Evolutionary conservation across 2,113 vertebrate species (phyloP), one percentile per base, ranked within the genome.

Genomic region (Seriola rivoliana): DNA sequence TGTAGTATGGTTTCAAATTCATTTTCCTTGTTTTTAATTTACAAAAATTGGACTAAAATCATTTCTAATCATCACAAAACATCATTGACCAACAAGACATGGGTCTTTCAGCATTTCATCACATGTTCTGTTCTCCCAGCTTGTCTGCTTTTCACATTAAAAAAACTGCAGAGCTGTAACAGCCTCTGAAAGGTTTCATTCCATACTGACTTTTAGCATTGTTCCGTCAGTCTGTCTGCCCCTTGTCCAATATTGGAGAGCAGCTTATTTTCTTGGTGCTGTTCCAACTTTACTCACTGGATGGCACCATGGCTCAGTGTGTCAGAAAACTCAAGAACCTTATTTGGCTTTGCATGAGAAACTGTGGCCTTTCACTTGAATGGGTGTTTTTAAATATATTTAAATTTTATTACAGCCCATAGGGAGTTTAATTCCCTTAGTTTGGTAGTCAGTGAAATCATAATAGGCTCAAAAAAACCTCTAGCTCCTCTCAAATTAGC

Each of bases 11-110:
- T 89, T 89, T 89, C 60, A 71, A 80, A 78, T 78, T 80, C 0
- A 32, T 91, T 82, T 88, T 36, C 9, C 16, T 57, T 82, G 7
- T 81, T 71, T 88, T 89, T 92, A 82, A 67, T 75, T 88, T 91
- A 59, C 54, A 59, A 67, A 68, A 85, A 75, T 85, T 88, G 63
- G 71, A 74, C 42, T 69, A 17, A 81, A 83, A 54, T 84, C 1
- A 23, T 64, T 88, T 71, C 9, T 58, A 16, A 63, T 82, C 48
- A 62, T 82, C 59, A 59, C 68, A 85, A 84, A 85, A 17, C 69
- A 12, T 65, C 57, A 46, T 59, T 67, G 52, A 68, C 34, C 65
- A 64, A 85, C 70, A 62, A 74, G 78, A 86, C 65, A 80, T 59
- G 7, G 79, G 73, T 88, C 75, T 71, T 85, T 85, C 48, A 85